Evolutionary conservation across 2,113 vertebrate species (phyloP), one percentile per base, ranked within the genome.

Genomic region (Urocitellus parryii): DNA sequence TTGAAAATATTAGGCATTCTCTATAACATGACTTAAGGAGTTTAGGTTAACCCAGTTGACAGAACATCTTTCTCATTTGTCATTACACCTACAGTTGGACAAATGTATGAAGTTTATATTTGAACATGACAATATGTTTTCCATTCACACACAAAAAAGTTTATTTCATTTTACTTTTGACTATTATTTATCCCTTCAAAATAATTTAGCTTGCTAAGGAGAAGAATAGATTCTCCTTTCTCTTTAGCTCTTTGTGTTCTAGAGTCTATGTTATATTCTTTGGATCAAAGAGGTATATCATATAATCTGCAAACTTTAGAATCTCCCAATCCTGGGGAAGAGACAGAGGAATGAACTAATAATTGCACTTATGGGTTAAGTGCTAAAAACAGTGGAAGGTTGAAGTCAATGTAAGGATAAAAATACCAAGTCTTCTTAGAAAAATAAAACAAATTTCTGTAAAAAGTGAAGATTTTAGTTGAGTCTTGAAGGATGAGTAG

Each of bases 141-240:
- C 63, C 1, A 68, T 17, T 88, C 7, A 67, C 9, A 32, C 7
- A 45, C 45, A 2, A 32, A 58, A 85, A 95, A 91, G 2, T 1
- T 4, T 78, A 27, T 8, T 9, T 96, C 10, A 17, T 58, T 79
- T 3, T 81, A 39, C 10, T 94, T 92, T 90, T 79, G 8, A 86
- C 34, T 90, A 34, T 32, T 10, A 58, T 58, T 81, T 11, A 90
- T 92, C 89, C 4, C 89, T 73, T 96, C 9, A 95, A 91, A 72
- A 65, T 88, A 79, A 85, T 86, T 84, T 92, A 77, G 51, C 16
- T 1, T 37, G 34, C 27, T 70, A 29, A 93, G 29, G 18, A 48
- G 53, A 91, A 91, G 29, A 37, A n/a, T 93, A 10, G 6, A 34
- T 86, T 82, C 9, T 93, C 77, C 37, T 93, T 5, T 72, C 56